Percentiles rank a stretch among this genome's conserved stretches.
Evolutionary conservation across 2,797 vertebrate species (phyloP).

Genomic region (Pantherophis alleghaniensis): DNA sequence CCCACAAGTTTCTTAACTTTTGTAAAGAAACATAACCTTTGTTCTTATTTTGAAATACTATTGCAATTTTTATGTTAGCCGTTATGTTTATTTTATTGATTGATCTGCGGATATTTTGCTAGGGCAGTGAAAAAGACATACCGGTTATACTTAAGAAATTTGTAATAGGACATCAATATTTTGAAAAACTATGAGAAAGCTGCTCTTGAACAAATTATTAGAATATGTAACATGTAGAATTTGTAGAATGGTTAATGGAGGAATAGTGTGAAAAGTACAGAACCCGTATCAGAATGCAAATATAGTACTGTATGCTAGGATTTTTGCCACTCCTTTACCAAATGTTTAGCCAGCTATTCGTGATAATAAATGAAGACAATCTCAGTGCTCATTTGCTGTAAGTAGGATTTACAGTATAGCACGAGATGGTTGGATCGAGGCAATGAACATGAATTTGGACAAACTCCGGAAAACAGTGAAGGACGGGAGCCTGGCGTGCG

Average conservation of each 20-base stretch:
- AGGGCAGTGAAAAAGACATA: not conserved
- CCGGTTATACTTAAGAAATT: not conserved
- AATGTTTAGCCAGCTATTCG: not conserved
- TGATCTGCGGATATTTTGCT: not conserved
- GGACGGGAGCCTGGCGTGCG: not conserved
- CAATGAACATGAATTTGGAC: not conserved
- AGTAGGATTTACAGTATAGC: not conserved
- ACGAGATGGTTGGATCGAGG: not conserved
- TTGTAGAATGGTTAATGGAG: not conserved
- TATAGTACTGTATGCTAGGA: not conserved
- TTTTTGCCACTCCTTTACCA: not conserved
- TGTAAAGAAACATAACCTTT: not conserved
- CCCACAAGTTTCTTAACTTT: not conserved
- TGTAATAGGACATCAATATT: not conserved
- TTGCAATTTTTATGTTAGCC: not conserved
- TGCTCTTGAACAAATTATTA: not conserved
- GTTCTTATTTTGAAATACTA: not conserved
- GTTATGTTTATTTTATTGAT: not conserved
- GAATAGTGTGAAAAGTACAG: not conserved
- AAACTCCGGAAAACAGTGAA: not conserved
- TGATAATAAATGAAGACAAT: not conserved
- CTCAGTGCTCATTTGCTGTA: not conserved
- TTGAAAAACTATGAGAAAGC: not conserved
- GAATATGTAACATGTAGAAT: not conserved
- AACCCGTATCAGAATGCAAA: not conserved